Evolutionary conservation across 2,888 invertebrate genomes (phyloP).

Genomic region (Podotricha telesiphe): DNA sequence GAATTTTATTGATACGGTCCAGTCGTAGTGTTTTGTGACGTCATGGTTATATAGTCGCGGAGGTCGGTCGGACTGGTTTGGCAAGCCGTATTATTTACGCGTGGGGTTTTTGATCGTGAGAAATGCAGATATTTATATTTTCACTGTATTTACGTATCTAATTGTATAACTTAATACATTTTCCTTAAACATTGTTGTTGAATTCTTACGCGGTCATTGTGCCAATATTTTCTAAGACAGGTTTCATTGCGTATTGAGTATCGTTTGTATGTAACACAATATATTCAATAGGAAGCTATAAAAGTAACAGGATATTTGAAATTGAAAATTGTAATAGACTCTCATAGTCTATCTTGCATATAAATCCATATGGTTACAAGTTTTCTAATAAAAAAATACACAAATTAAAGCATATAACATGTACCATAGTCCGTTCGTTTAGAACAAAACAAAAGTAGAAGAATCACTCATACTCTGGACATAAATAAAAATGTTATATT

Average conservation of each 20-base stretch:
- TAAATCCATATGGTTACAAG: no score
- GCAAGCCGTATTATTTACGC: constrained; percentile 9
- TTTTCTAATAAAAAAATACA: no score
- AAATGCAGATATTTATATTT: constrained; percentile 2
- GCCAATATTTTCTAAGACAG: not conserved
- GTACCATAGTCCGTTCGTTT: no score
- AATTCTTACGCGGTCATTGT: not conserved
- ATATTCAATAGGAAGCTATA: not conserved
- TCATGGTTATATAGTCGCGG: not conserved
- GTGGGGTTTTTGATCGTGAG: not conserved
- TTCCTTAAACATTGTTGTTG: not conserved
- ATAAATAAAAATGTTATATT: no score
- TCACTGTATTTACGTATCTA: not conserved
- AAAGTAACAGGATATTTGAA: not conserved
- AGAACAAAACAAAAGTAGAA: no score
- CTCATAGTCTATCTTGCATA: no score
- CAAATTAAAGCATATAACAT: no score
- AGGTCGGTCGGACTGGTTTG: constrained; percentile 11
- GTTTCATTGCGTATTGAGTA: not conserved
- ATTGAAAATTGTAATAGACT: no score
- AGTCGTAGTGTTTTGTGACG: constrained; percentile 18
- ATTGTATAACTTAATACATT: not conserved
- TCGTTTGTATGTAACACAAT: not conserved
- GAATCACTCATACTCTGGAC: no score
- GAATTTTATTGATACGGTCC: constrained; percentile 9